Percentiles rank a stretch among this genome's conserved stretches.
phyloP scores from a whole-genome alignment of 2,888 invertebrate species.

The Opisthograptis luteolata region DNA sequence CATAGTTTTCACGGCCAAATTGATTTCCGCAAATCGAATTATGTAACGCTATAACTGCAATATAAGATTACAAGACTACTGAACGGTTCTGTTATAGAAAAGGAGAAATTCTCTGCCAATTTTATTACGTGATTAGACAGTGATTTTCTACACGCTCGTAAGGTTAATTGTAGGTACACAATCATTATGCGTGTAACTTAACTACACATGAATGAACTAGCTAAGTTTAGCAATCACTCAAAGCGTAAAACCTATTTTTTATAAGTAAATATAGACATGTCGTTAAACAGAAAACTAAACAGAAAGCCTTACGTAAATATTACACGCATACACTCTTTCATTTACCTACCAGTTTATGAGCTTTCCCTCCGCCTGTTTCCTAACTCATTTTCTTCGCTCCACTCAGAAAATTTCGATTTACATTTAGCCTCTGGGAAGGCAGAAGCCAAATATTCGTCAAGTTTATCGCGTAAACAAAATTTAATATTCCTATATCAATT shows the following conservation, averaged over 20 bases:
- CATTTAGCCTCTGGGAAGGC: constrained; percentile 8
- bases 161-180: constrained; percentile 2
- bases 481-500: constrained; percentile 51
- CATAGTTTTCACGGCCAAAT: too few relatives aligned
- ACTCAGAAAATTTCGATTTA: constrained; percentile 22
- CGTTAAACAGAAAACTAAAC: constrained; percentile 9
- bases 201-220: too few relatives aligned
- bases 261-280: constrained; percentile 4
- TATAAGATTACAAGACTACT: too few relatives aligned
- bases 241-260: background rate
- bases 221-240: background rate
- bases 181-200: constrained; percentile 1
- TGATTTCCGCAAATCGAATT: too few relatives aligned
- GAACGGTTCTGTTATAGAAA: too few relatives aligned
- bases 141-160: constrained; percentile 7
- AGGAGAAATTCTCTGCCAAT: constrained; percentile 1
- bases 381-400: constrained; percentile 13
- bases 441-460: constrained; percentile 18
- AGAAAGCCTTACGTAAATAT: constrained; percentile 22
- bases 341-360: constrained; percentile 7
- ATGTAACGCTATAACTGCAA: too few relatives aligned
- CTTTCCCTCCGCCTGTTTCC: background rate
- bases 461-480: constrained; percentile 40
- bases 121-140: too few relatives aligned
- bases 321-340: constrained; percentile 2